These are phyloP conservation scores for Scopus umbretta DNA, from an alignment of 2,113 vertebrate species.

Conservation along the genomic window DNA sequence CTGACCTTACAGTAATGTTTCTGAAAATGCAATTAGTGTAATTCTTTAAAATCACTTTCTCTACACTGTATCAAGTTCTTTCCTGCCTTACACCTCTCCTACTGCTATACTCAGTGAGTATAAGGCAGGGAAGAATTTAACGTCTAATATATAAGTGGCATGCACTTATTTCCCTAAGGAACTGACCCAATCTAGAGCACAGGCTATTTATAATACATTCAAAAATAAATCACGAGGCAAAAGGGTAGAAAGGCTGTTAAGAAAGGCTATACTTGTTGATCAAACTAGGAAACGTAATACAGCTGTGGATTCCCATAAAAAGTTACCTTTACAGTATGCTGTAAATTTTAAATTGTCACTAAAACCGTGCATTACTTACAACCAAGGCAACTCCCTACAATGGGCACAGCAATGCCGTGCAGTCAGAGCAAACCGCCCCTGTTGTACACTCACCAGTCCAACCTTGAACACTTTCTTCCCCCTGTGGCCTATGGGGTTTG, in stretches of 20 bases:
- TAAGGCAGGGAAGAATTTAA: not conserved
- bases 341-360: not conserved
- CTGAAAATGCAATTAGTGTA: not conserved
- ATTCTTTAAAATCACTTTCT: not conserved
- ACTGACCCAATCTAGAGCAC: not conserved
- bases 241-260: not conserved
- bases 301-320: not conserved
- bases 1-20: not conserved
- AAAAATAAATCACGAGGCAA: not conserved
- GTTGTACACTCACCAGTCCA: not conserved
- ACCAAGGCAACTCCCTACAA: not conserved
- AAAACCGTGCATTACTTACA: not conserved
- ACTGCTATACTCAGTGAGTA: not conserved
- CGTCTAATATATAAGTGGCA: not conserved
- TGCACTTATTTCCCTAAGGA: not conserved
- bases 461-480: not conserved
- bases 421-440: not conserved
- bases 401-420: accelerated
- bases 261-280: not conserved
- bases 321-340: not conserved
- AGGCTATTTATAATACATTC: constrained; percentile 2
- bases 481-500: accelerated
- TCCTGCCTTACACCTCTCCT: not conserved
- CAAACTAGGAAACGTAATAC: not conserved
- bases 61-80: not conserved